Evolutionary conservation across 1,140 invertebrate genomes (phyloP).

Genomic region (Eciton burchellii): DNA sequence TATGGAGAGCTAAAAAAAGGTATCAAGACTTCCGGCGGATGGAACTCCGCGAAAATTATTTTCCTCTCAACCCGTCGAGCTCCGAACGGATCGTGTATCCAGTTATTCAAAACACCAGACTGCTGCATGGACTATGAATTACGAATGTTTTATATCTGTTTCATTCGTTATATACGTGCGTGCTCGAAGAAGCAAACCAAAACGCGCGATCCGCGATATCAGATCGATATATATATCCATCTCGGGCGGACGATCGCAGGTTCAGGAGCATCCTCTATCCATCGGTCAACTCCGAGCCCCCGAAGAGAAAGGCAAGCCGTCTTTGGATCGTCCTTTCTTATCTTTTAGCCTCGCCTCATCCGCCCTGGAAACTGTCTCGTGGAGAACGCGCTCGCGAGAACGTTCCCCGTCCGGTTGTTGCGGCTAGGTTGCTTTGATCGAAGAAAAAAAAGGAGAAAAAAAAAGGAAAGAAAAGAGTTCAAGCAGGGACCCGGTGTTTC

Average conservation of each 20-base stretch:
- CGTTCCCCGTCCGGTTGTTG: conserved; percentile 8
- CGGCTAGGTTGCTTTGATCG: conserved; percentile 32
- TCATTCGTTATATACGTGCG: not conserved
- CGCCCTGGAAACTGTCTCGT: not conserved
- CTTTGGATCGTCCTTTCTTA: not conserved
- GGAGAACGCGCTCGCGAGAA: conserved; percentile 28
- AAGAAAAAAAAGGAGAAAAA: not conserved
- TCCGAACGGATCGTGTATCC: not conserved
- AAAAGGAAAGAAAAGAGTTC: conserved; percentile 25
- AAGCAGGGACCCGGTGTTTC: conserved; percentile 36
- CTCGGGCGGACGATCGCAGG: not conserved
- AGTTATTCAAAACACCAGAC: not conserved
- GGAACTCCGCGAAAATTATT: conserved; percentile 23
- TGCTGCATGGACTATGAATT: not conserved
- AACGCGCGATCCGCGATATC: conserved; percentile 21
- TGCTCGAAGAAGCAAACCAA: not conserved
- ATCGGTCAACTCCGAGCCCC: conserved; percentile 3
- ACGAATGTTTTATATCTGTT: conserved; percentile 12
- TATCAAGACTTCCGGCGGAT: conserved; percentile 9
- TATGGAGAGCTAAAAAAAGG: not conserved
- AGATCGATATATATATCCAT: conserved; percentile 19
- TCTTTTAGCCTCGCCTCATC: not conserved
- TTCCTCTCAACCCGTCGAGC: not conserved
- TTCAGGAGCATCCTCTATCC: conserved; percentile 45
- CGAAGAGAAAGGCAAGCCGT: conserved; percentile 41